Evolutionary conservation across 2,113 vertebrate genomes (phyloP), one percentile per base, ranked within the genome.

Genomic region (Camelus dromedarius): DNA sequence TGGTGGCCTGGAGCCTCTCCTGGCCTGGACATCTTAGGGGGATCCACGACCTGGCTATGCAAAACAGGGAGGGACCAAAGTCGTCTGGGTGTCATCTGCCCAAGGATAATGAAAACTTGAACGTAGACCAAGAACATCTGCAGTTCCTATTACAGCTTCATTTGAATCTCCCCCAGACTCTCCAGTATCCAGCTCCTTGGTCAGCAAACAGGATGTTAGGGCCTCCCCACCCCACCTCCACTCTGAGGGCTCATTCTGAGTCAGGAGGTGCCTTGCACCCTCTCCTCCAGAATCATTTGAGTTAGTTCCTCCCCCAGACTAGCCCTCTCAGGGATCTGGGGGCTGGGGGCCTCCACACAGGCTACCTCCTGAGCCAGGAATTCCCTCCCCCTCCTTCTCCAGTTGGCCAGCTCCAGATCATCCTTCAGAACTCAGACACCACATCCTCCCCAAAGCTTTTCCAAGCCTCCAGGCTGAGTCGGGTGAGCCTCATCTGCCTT

Each of bases 341-440:
- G 35, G 81, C 22, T 88, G 38, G 38, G 38, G 38, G 38, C 38
- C 38, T 42, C 38, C 56, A 16, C 35, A 86, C 58, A 46, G 38
- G 70, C 76, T 82, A 93, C 81, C 88, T 91, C 60, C 91, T 94
- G 72, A 91, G 56, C 46, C 77, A 89, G 92, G 86, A 95, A 82
- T 95, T 72, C 67, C 73, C 52, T 91, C 82, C 69, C 35, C 60
- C 11, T 8, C 56, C 38, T 50, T 73, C 77, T 91, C 82, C 64
- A 83, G 92, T 18, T 46, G 38, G 50, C 35, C 14, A 0, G 79
- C 69, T 89, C 58, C 70, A 83, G 50, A 35, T 88, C 42, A 80
- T 48, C 60, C 76, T 91, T 93, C 54, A 81, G 69, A 96, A 85
- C 14, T 84, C 85, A 95, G 30, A 81, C 35, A 91, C 58, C 60